These are phyloP conservation scores for Tamandua tetradactyla DNA, from an alignment of 2,797 vertebrate genomes.

Conservation along the genomic window DNA sequence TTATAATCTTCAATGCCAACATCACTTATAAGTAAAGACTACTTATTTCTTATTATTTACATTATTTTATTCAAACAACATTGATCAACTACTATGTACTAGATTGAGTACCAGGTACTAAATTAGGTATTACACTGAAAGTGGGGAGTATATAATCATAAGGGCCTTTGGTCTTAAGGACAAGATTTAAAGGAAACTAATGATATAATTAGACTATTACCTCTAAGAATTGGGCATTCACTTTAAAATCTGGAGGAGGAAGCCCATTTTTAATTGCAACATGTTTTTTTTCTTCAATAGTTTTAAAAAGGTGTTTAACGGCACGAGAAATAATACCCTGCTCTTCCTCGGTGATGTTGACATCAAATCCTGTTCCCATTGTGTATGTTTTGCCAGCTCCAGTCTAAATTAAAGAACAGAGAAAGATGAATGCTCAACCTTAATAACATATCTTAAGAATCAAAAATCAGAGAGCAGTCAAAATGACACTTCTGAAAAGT, in stretches of 20 bases:
- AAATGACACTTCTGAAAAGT: neutral
- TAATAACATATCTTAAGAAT: neutral
- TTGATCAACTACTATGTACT: neutral
- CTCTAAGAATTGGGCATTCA: conserved; percentile 98
- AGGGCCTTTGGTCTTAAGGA: neutral
- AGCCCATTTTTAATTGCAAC: conserved; percentile 91
- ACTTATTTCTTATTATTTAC: neutral
- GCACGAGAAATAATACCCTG: conserved; percentile 97
- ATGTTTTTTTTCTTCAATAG: conserved; percentile 92
- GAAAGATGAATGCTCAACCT: neutral
- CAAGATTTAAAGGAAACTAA: conserved; percentile 26
- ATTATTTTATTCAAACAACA: neutral
- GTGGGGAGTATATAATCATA: neutral
- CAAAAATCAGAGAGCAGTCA: neutral
- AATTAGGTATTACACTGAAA: neutral
- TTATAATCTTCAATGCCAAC: conserved; percentile 10
- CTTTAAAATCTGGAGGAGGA: conserved; percentile 97
- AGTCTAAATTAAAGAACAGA: conserved; percentile 87
- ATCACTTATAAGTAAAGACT: neutral
- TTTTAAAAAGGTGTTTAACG: conserved; percentile 93
- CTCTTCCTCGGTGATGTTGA: conserved; percentile 93
- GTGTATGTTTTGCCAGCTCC: conserved; percentile 98
- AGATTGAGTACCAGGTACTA: neutral
- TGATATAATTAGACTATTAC: conserved; percentile 81
- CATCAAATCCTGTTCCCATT: conserved; percentile 98